phyloP scores from a whole-genome alignment of 2,113 vertebrate species.

The Centropus unirufus region DNA sequence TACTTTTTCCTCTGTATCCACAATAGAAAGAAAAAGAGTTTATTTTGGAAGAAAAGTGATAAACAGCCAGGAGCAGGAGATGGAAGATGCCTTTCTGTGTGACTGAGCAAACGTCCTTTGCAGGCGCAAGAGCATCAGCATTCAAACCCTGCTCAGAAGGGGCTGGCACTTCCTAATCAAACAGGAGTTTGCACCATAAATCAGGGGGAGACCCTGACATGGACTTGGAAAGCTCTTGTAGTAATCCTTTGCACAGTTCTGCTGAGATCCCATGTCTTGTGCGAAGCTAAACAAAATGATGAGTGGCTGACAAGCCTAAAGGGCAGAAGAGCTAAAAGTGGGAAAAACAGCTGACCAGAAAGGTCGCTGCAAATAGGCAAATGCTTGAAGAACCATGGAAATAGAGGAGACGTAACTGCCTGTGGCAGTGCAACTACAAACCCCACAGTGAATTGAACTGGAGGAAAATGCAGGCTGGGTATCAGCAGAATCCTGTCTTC shows the following conservation, averaged over 20 bases:
- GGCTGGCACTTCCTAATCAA: not conserved
- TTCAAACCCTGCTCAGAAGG: not conserved
- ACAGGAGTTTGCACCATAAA: not conserved
- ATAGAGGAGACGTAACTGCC: not conserved
- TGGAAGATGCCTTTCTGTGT: not conserved
- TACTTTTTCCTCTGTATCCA: not conserved
- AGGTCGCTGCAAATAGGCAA: not conserved
- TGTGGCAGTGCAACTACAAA: not conserved
- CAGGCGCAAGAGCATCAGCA: not conserved
- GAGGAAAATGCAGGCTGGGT: conserved; percentile 22
- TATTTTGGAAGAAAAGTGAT: not conserved
- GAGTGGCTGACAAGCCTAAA: conserved; percentile 27
- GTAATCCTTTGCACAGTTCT: not conserved
- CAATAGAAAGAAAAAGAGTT: not conserved
- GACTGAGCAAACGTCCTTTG: not conserved
- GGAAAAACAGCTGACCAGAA: conserved; percentile 16
- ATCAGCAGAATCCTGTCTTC: conserved; percentile 40
- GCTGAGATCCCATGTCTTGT: not conserved
- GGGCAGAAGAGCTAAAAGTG: conserved; percentile 11
- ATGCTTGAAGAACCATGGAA: not conserved
- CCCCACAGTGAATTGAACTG: conserved; percentile 3
- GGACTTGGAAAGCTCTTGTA: not conserved
- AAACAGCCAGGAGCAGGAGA: not conserved
- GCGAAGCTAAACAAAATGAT: not conserved
- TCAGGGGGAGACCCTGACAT: not conserved